Evolutionary conservation across 2,797 vertebrate genomes (phyloP).

Genomic region (Tauraco hartlaubi): DNA sequence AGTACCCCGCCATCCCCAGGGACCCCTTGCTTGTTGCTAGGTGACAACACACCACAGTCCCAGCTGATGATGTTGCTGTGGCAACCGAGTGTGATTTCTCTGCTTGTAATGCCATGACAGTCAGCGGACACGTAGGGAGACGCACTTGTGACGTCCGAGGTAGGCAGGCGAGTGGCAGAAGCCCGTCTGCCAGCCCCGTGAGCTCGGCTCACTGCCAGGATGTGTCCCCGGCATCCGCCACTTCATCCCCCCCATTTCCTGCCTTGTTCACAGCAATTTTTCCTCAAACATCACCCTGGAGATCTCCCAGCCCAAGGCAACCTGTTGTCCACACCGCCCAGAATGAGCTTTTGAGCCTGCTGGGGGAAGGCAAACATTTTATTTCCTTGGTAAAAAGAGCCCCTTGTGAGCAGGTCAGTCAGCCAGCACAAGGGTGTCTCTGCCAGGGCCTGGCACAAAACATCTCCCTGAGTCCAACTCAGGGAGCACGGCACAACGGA

Average conservation of each 20-base stretch:
- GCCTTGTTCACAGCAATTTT: neutral
- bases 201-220: neutral
- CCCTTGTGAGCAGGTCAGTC: neutral
- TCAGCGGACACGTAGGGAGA: conserved; percentile 1
- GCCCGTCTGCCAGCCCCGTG: neutral
- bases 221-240: rapidly evolving
- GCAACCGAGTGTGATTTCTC: conserved; percentile 65
- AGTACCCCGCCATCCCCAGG: neutral
- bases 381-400: neutral
- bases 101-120: conserved; percentile 24
- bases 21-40: conserved; percentile 59
- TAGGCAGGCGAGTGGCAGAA: neutral
- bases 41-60: conserved; percentile 54
- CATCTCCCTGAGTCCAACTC: neutral
- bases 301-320: neutral
- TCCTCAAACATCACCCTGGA: neutral
- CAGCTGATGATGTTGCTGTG: conserved; percentile 68
- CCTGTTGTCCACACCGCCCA: neutral
- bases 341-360: neutral
- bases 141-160: conserved; percentile 62
- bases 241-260: neutral
- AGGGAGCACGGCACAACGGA: neutral
- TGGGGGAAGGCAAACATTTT: neutral
- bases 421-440: neutral
- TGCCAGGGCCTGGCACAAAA: neutral